Evolutionary conservation across 2,888 invertebrate genomes (phyloP).

Genomic region (Cyaniris semiargus): DNA sequence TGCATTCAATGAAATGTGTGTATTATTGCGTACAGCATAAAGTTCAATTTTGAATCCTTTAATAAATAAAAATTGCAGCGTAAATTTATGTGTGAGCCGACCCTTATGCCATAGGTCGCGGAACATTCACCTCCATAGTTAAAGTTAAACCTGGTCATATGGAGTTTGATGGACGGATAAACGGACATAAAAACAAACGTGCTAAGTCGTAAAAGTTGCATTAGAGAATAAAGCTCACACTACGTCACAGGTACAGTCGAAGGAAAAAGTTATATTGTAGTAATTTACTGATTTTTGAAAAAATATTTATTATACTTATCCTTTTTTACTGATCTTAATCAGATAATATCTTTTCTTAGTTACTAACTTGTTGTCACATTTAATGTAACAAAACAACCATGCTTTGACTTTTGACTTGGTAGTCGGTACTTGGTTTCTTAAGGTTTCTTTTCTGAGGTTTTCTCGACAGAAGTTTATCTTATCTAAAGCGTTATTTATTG

Average conservation of each 20-base stretch:
- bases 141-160: constrained; percentile 41
- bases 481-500: too few relatives aligned
- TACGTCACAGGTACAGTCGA: constrained; percentile 33
- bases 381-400: too few relatives aligned
- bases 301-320: too few relatives aligned
- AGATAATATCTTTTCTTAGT: too few relatives aligned
- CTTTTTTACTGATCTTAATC: too few relatives aligned
- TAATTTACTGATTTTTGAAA: background rate
- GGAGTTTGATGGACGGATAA: constrained; percentile 46
- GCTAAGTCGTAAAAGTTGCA: constrained; percentile 54
- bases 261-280: background rate
- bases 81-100: background rate
- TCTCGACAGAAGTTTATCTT: too few relatives aligned
- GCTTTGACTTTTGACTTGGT: too few relatives aligned
- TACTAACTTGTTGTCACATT: too few relatives aligned
- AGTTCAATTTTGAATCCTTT: too few relatives aligned
- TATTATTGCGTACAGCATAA: background rate
- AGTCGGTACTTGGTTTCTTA: too few relatives aligned
- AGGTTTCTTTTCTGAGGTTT: too few relatives aligned
- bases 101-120: background rate
- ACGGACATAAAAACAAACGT: constrained; percentile 52
- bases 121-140: background rate
- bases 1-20: background rate
- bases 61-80: too few relatives aligned
- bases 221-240: constrained; percentile 49